Conservation (phyloP, 2,888 invertebrate genomes). For the Drosophila ustulata region DNA sequence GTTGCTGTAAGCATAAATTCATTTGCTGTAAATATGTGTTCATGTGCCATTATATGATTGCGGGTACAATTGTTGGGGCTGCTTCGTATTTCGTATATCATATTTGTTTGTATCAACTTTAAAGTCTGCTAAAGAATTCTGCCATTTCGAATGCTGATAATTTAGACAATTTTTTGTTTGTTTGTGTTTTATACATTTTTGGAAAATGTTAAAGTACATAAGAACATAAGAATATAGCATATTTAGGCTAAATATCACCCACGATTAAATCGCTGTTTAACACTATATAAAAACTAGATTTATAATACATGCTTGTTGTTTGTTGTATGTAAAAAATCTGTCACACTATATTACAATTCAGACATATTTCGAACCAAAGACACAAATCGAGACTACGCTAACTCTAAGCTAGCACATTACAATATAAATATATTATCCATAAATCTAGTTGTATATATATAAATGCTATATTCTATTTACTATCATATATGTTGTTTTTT, state of each 20-base stretch:
- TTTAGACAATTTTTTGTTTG: slow-evolving; percentile 17
- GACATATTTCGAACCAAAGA: slow-evolving; percentile 68
- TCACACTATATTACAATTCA: slow-evolving; percentile 69
- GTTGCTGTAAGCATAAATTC: slow-evolving; percentile 64
- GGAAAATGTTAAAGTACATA: slow-evolving; percentile 79
- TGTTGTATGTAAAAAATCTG: slow-evolving; percentile 50
- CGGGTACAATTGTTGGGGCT: slow-evolving; percentile 54
- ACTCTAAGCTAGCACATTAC: slow-evolving; percentile 64
- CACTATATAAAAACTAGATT: slow-evolving; percentile 77
- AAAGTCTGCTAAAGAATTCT: slow-evolving; percentile 23
- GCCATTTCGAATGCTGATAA: slow-evolving; percentile 46
- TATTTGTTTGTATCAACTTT: background rate
- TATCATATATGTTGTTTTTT: slow-evolving; percentile 17
- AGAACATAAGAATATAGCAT: slow-evolving; percentile 80
- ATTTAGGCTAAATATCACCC: slow-evolving; percentile 85
- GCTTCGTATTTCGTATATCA: slow-evolving; percentile 18
- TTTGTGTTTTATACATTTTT: slow-evolving; percentile 66
- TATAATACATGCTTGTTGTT: slow-evolving; percentile 70
- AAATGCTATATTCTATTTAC: slow-evolving; percentile 38
- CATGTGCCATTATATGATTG: slow-evolving; percentile 50
- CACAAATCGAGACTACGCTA: slow-evolving; percentile 64
- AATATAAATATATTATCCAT: slow-evolving; percentile 34
- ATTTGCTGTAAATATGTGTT: slow-evolving; percentile 63
- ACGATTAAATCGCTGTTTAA: slow-evolving; percentile 84
- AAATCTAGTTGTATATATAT: slow-evolving; percentile 33